Base-by-base conservation (phyloP, 2,797 vertebrate genomes). In the Silurus lanzhouensis region DNA sequence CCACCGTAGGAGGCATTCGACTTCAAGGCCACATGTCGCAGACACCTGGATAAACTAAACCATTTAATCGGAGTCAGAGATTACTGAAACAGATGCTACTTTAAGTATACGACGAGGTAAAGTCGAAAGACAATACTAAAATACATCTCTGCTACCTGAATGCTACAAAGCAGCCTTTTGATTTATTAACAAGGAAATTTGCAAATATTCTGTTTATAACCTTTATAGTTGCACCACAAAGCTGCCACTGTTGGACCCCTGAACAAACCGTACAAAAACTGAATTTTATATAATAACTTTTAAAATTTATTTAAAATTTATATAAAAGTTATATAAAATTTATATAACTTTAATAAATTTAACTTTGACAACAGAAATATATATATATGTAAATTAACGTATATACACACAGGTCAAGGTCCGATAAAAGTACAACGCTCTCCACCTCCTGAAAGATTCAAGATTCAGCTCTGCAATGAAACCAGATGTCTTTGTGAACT, bases 1-100 rank as follows among this genome's bases (percentile, higher is more conserved):
- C 17, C 57, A 77, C 55, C 20, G 19, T 52, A 31, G 74, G 74
- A 15, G 25, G 74, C 55, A 6, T 55, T 13, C 2, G 57, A 61
- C 17, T 55, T 22, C 76, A n/a, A 78, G 31, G 5, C 57, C 57
- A 61, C 31, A 44, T 14, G 31, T 61, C 31, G 0, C 19, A 78
- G 75, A 61, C 75, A 78, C 57, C 76, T 61, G 31, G 31, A 78
- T 78, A 78, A 78, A 78, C 76, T 44, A 31, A 44, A 77, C 27
- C 17, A 38, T 38, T 19, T 38, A 77, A 38, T 3, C 6, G 5
- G 57, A 60, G 12, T 0, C 27, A 20, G 55, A 6, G 52, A 57
- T 27, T 55, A 55, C 72, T 75, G 22, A 55, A 44, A 44, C 14
- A 46, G 68, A 71, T 17, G 38, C 38, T 70, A 9, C 17, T 1